A percentile compares a stretch with the other conserved stretches of the same genome.
These are phyloP conservation scores for Chanos chanos DNA, from an alignment of 2,797 vertebrate species.

Conservation along the genomic window DNA sequence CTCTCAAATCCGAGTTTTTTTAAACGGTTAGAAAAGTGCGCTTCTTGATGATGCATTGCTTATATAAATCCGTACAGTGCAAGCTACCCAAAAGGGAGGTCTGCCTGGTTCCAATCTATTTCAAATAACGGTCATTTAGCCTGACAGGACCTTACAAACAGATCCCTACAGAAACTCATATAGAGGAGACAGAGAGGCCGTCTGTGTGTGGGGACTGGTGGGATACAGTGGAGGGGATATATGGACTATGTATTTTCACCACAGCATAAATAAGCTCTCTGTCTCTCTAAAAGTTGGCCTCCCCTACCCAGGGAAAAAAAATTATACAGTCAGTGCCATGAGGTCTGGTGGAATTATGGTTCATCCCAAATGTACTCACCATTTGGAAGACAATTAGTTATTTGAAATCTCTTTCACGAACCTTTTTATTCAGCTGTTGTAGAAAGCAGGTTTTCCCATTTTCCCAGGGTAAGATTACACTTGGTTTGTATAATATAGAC, in stretches of 20 bases:
- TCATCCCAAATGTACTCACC: not conserved
- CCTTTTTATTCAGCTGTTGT: no score
- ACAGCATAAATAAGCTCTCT: not conserved
- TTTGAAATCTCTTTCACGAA: slow-evolving; percentile 20
- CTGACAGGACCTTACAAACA: slow-evolving; percentile 23
- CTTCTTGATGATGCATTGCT: slow-evolving; percentile 34
- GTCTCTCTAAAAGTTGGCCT: slow-evolving; percentile 2
- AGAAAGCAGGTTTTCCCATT: no score
- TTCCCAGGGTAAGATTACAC: no score
- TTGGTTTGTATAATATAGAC: no score
- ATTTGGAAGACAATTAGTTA: slow-evolving; percentile 9
- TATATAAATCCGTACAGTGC: slow-evolving; percentile 18
- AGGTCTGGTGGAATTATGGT: slow-evolving; percentile 16
- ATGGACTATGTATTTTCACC: slow-evolving; percentile 11
- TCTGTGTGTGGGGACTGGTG: slow-evolving; percentile 4
- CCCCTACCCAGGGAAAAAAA: not conserved
- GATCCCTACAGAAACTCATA: slow-evolving; percentile 18
- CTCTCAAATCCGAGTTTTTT: not conserved
- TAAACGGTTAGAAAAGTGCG: slow-evolving; percentile 8
- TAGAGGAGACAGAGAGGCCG: not conserved
- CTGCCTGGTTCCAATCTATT: slow-evolving; percentile 24
- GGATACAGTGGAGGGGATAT: not conserved
- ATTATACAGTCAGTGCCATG: not conserved
- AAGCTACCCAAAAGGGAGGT: slow-evolving; percentile 9
- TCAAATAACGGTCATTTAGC: slow-evolving; percentile 23